Conservation (phyloP, 2,797 vertebrate species). For the Fistularia tabacaria region DNA sequence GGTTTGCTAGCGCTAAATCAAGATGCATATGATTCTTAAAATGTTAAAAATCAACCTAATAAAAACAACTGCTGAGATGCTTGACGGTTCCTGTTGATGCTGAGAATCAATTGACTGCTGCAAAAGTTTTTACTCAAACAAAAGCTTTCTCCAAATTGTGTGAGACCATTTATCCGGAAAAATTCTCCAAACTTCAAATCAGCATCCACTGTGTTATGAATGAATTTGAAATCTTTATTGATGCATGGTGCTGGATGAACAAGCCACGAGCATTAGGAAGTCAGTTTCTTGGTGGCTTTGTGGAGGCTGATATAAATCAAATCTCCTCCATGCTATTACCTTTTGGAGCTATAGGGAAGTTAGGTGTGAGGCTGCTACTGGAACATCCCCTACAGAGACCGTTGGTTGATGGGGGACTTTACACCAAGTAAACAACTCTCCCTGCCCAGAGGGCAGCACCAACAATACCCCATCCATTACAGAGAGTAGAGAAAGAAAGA, state of each 20-base stretch:
- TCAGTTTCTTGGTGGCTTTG: slow-evolving; percentile 62
- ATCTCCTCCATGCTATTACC: slow-evolving; percentile 67
- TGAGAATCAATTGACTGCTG: too few relatives aligned
- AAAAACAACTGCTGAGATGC: too few relatives aligned
- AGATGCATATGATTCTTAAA: too few relatives aligned
- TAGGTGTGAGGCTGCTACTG: slow-evolving; percentile 47
- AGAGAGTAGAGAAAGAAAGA: slow-evolving; percentile 57
- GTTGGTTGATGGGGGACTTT: slow-evolving; percentile 66
- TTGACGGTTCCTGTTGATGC: too few relatives aligned
- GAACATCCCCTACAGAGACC: slow-evolving; percentile 73
- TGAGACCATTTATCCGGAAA: slow-evolving; percentile 47
- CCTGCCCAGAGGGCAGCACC: slow-evolving; percentile 72
- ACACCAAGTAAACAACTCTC: slow-evolving; percentile 74
- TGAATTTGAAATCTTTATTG: slow-evolving; percentile 73
- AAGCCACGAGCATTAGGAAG: slow-evolving; percentile 62
- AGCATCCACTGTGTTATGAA: slow-evolving; percentile 58
- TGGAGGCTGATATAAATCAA: slow-evolving; percentile 68
- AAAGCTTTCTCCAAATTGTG: slow-evolving; percentile 24
- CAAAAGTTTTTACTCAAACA: neutral
- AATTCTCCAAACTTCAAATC: slow-evolving; percentile 54
- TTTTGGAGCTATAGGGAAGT: slow-evolving; percentile 67
- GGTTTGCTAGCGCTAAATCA: too few relatives aligned
- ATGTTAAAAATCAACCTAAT: too few relatives aligned
- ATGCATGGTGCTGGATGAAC: slow-evolving; percentile 57
- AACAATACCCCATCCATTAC: slow-evolving; percentile 72